Percentiles rank a stretch among this genome's conserved stretches.
These are phyloP conservation scores for Megastigmus dorsalis DNA, from an alignment of 2,888 invertebrate species.

Conservation along the genomic window DNA sequence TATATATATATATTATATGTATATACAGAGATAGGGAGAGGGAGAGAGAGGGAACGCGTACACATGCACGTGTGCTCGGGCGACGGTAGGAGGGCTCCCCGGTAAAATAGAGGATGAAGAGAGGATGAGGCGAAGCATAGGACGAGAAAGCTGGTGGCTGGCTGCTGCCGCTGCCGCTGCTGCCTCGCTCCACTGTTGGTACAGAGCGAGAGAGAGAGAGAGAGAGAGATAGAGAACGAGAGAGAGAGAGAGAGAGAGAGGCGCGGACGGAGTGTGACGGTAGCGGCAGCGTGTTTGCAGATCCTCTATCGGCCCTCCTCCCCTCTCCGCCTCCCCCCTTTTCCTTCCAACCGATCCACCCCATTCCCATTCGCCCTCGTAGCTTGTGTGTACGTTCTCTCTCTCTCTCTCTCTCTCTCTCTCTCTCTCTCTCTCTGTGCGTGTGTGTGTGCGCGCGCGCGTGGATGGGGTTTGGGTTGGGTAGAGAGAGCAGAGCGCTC, in stretches of 20 bases:
- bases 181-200: conserved; percentile 13
- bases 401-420: conserved; percentile 51
- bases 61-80: too few species aligned
- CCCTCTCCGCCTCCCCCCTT: conserved; percentile 78
- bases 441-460: conserved; percentile 53
- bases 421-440: too few species aligned
- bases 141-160: conserved; percentile 56
- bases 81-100: conserved; percentile 35
- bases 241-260: conserved; percentile 56
- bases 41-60: conserved; percentile 53
- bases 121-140: conserved; percentile 57
- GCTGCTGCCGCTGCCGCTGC: too few species aligned
- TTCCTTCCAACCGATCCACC: conserved; percentile 74
- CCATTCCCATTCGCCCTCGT: conserved; percentile 59
- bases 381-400: conserved; percentile 48
- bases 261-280: conserved; percentile 59
- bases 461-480: conserved; percentile 42
- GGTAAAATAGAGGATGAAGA: conserved; percentile 60
- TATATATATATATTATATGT: too few species aligned
- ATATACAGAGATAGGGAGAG: conserved; percentile 21
- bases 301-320: conserved; percentile 75
- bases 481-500: too few species aligned
- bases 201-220: conserved; percentile 49
- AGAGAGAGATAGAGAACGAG: conserved; percentile 59
- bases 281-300: conserved; percentile 62